Evolutionary conservation across 2,888 invertebrate species (phyloP).

Genomic region (Eretmocerus hayati): DNA sequence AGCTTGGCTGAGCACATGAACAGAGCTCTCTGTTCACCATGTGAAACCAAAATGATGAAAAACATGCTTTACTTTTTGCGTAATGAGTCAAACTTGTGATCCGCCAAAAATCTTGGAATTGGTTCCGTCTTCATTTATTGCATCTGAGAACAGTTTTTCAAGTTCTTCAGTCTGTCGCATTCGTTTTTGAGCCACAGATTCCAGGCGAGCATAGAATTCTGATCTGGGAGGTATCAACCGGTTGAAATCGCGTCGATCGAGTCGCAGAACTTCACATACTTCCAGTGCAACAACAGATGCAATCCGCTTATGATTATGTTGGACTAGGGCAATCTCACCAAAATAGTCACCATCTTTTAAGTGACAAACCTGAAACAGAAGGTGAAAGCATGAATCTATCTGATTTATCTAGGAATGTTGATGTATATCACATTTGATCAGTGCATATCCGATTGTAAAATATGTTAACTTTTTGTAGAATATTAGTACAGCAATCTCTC

Average conservation of each 20-base stretch:
- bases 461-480: no score
- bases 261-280: constrained; percentile 53
- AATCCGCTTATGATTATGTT: constrained; percentile 49
- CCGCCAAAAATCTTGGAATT: no score
- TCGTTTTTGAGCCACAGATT: constrained; percentile 29
- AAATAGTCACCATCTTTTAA: constrained; percentile 55
- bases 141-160: neutral
- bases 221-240: constrained; percentile 30
- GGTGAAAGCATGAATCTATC: neutral
- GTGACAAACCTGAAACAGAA: constrained; percentile 45
- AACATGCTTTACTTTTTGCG: no score
- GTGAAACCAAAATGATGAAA: no score
- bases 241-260: constrained; percentile 50
- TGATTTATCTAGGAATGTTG: no score
- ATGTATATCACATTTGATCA: no score
- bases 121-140: neutral
- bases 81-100: no score
- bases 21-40: no score
- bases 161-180: constrained; percentile 1
- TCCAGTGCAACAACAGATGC: constrained; percentile 55
- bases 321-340: constrained; percentile 49
- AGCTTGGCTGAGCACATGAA: no score
- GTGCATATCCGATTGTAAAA: no score
- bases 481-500: no score
- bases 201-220: constrained; percentile 32